Conservation (phyloP, 2,888 invertebrate species). For the Rapana venosa region DNA sequence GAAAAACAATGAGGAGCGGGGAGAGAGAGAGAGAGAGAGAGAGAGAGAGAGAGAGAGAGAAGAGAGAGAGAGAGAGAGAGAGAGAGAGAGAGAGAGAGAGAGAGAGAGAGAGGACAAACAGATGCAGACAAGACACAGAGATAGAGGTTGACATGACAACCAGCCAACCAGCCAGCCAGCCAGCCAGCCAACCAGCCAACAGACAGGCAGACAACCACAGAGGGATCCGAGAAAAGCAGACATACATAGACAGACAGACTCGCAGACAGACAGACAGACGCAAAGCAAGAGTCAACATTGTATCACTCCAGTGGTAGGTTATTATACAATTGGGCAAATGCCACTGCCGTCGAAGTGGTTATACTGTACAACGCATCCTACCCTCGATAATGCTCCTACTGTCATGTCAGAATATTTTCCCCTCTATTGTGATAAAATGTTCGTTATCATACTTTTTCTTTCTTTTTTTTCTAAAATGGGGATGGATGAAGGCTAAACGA, state of each 20-base stretch:
- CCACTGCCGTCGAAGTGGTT: too few relatives aligned
- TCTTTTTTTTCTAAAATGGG: too few relatives aligned
- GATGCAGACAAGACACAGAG: not conserved
- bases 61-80: slow-evolving; percentile 37
- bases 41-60: slow-evolving; percentile 35
- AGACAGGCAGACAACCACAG: too few relatives aligned
- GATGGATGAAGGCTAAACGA: not conserved
- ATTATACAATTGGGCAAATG: too few relatives aligned
- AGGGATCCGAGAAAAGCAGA: not conserved
- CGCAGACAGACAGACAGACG: slow-evolving; percentile 22
- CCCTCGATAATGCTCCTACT: too few relatives aligned
- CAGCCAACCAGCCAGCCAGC: too few relatives aligned
- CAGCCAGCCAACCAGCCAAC: too few relatives aligned
- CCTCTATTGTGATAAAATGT: too few relatives aligned
- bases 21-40: slow-evolving; percentile 29
- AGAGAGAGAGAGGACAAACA: not conserved
- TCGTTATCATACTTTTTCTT: too few relatives aligned
- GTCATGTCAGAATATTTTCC: too few relatives aligned
- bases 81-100: slow-evolving; percentile 21
- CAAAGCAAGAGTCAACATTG: not conserved
- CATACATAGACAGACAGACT: slow-evolving; percentile 32
- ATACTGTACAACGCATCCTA: too few relatives aligned
- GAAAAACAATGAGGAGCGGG: not conserved
- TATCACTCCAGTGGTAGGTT: too few relatives aligned
- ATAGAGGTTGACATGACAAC: not conserved